phyloP scores from a whole-genome alignment of 2,797 vertebrate genomes.

The Neosilurus hyrtlii region DNA sequence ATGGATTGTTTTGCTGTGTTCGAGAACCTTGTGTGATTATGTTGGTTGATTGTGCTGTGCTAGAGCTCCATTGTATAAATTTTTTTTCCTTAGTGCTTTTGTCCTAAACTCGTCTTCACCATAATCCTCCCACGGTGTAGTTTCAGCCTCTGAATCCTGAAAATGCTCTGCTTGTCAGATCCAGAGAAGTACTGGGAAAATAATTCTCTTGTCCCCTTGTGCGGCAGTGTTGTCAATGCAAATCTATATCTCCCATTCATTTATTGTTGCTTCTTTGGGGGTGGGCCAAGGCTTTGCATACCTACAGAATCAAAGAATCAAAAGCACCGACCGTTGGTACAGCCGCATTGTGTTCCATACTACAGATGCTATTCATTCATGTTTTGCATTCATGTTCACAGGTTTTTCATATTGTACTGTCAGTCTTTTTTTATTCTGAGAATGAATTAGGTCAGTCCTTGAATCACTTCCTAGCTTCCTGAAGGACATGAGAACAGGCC shows the following conservation, averaged over 20 bases:
- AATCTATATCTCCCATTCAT: constrained; percentile 62
- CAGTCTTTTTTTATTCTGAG: constrained; percentile 1
- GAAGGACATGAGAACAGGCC: constrained; percentile 35
- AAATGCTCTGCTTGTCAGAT: constrained; percentile 54
- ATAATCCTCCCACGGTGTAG: constrained; percentile 42
- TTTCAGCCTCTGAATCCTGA: constrained; percentile 60
- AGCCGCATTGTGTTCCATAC: constrained; percentile 18
- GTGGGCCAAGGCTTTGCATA: constrained; percentile 56
- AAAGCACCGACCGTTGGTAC: constrained; percentile 31
- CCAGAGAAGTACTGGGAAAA: constrained; percentile 64
- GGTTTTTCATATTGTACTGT: constrained; percentile 11
- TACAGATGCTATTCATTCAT: constrained; percentile 30
- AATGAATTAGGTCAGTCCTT: constrained; percentile 22
- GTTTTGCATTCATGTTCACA: background rate
- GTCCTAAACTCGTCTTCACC: constrained; percentile 29
- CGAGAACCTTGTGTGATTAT: background rate
- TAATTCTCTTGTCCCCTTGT: constrained; percentile 59
- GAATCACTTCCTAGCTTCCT: constrained; percentile 25
- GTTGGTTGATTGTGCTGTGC: constrained; percentile 6
- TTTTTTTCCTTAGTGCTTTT: constrained; percentile 13
- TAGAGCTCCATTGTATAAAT: constrained; percentile 18
- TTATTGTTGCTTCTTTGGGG: constrained; percentile 60
- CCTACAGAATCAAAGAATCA: constrained; percentile 53
- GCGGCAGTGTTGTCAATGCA: constrained; percentile 56
- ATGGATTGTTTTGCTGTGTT: background rate